Evolutionary conservation across 2,888 invertebrate species (phyloP).

Genomic region (Cataglyphis altisquamis): DNA sequence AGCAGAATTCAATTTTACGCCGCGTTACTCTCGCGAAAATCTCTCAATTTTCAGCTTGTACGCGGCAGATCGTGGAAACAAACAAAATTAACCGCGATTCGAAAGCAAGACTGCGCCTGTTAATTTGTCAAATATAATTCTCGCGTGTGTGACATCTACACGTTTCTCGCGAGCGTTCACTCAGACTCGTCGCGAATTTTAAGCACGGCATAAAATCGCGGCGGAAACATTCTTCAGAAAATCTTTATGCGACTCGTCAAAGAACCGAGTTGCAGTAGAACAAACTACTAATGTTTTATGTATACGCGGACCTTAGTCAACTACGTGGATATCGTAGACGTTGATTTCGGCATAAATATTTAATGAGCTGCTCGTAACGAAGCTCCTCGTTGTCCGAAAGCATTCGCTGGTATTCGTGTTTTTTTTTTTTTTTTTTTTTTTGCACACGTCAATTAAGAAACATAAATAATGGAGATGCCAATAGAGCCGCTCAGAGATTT

Average conservation of each 20-base stretch:
- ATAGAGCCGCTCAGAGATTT: conserved; percentile 8
- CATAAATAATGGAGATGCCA: conserved; percentile 71
- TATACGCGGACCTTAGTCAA: conserved; percentile 67
- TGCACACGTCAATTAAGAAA: conserved; percentile 75
- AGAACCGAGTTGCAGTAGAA: conserved; percentile 56
- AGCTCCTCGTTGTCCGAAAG: conserved; percentile 64
- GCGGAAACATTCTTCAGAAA: not conserved
- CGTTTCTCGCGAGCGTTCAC: not conserved
- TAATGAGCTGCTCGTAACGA: conserved; percentile 75
- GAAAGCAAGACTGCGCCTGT: not conserved
- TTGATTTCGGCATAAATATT: conserved; percentile 76
- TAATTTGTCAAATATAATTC: conserved; percentile 11
- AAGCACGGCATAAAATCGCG: not conserved
- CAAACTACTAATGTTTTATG: conserved; percentile 70
- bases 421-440: conserved; percentile 9
- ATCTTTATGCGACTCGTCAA: conserved; percentile 32
- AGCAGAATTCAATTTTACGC: conserved; percentile 44
- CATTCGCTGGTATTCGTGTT: not conserved
- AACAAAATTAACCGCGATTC: conserved; percentile 23
- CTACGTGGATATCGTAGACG: conserved; percentile 56
- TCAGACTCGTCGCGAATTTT: not conserved
- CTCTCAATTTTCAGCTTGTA: conserved; percentile 34
- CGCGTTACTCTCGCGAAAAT: conserved; percentile 25
- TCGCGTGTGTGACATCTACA: not conserved
- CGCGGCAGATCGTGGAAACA: conserved; percentile 21